These are phyloP conservation scores for Gnathonemus echidnorhynchus DNA, from an alignment of 2,113 vertebrate species.

Conservation along the genomic window DNA sequence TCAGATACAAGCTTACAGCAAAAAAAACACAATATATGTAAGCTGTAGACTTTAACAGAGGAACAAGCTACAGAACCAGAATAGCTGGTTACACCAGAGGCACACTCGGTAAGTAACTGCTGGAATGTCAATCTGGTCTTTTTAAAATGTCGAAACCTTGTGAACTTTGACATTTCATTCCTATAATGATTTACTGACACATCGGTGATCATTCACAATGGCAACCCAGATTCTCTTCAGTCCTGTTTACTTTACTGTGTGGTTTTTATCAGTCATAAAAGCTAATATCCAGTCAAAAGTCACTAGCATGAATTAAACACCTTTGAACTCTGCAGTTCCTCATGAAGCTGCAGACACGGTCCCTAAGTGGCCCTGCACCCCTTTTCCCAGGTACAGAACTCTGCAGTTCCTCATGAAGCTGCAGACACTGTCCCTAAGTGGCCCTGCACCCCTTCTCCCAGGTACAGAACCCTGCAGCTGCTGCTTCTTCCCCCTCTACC, in stretches of 20 bases:
- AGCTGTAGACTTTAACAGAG: background rate
- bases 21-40: background rate
- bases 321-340: background rate
- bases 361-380: no score
- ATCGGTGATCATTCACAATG: background rate
- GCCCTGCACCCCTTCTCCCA: background rate
- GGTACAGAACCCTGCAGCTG: background rate
- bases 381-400: no score
- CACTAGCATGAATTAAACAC: background rate
- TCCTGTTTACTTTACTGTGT: background rate
- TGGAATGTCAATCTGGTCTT: background rate
- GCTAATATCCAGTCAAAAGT: background rate
- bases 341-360: no score
- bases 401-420: no score
- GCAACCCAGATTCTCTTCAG: background rate
- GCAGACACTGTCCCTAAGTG: no score
- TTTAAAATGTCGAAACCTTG: background rate
- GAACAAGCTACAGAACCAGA: background rate
- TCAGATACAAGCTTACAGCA: background rate
- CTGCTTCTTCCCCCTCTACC: conserved; percentile 48
- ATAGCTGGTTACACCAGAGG: background rate
- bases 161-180: background rate
- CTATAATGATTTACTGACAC: background rate
- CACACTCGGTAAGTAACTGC: background rate
- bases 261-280: background rate